Percentiles rank a stretch among this genome's conserved stretches.
phyloP scores from a whole-genome alignment of 2,797 vertebrate genomes.

The Malacoctenus gilli region DNA sequence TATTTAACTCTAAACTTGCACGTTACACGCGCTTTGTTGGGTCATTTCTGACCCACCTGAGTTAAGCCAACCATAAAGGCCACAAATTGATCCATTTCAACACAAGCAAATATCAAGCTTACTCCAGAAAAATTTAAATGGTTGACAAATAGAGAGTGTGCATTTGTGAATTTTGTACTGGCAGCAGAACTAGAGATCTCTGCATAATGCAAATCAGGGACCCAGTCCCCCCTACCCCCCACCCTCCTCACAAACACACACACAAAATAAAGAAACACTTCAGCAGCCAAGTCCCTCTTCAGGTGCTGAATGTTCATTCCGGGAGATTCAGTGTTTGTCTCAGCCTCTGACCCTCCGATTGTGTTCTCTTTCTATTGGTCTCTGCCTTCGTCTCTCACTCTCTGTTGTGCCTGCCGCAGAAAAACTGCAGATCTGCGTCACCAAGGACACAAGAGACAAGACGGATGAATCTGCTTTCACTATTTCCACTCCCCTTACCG shows the following conservation, averaged over 20 bases:
- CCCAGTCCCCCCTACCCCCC: slow-evolving; percentile 35
- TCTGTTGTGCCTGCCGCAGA: slow-evolving; percentile 59
- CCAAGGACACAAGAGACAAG: slow-evolving; percentile 67
- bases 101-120: slow-evolving; percentile 1
- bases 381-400: slow-evolving; percentile 24
- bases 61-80: slow-evolving; percentile 10
- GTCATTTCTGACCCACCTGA: slow-evolving; percentile 2
- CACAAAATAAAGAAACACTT: slow-evolving; percentile 37
- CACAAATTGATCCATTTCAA: slow-evolving; percentile 25
- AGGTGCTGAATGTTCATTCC: slow-evolving; percentile 50
- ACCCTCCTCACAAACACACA: slow-evolving; percentile 38
- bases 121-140: too few species aligned
- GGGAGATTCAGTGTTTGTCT: slow-evolving; percentile 51
- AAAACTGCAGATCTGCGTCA: slow-evolving; percentile 67
- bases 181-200: slow-evolving; percentile 38
- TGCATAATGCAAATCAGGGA: slow-evolving; percentile 60
- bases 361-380: slow-evolving; percentile 9
- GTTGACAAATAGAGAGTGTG: slow-evolving; percentile 10
- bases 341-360: slow-evolving; percentile 61
- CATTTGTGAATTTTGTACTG: slow-evolving; percentile 35
- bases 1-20: too few species aligned
- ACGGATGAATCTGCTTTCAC: slow-evolving; percentile 56
- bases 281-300: slow-evolving; percentile 54
- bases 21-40: slow-evolving; percentile 3
- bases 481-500: slow-evolving; percentile 14